Conservation (phyloP, 2,888 invertebrate genomes). For the Andrena trimmerana region DNA sequence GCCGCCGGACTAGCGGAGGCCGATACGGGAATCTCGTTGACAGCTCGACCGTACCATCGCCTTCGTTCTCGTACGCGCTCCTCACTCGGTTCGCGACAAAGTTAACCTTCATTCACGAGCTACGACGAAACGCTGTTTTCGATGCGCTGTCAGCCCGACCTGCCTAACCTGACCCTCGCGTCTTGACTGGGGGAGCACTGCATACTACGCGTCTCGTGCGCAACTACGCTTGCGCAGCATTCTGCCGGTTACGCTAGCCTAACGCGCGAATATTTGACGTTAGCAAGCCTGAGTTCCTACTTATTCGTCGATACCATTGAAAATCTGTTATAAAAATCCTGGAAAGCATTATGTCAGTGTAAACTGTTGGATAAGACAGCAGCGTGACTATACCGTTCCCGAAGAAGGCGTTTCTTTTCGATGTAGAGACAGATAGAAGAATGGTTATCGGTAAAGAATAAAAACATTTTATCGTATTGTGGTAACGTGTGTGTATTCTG, state of each 20-base stretch:
- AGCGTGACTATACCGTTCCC: not conserved
- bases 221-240: slow-evolving; percentile 59
- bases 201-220: slow-evolving; percentile 39
- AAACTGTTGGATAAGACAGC: not conserved
- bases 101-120: slow-evolving; percentile 75
- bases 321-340: not conserved
- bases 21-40: slow-evolving; percentile 45
- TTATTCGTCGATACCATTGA: not conserved
- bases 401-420: not conserved
- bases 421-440: not conserved
- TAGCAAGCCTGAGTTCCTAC: too few species aligned
- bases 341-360: not conserved
- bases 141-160: slow-evolving; percentile 74
- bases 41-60: slow-evolving; percentile 40
- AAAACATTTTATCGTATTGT: not conserved
- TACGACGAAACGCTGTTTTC: slow-evolving; percentile 63
- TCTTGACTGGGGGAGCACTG: slow-evolving; percentile 50
- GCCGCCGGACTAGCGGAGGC: slow-evolving; percentile 41
- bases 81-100: slow-evolving; percentile 51
- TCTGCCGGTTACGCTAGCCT: slow-evolving; percentile 6
- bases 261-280: slow-evolving; percentile 41
- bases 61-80: slow-evolving; percentile 44
- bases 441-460: not conserved
- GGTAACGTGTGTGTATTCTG: not conserved
- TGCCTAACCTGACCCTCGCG: slow-evolving; percentile 79